A percentile compares a stretch with the other conserved stretches of the same genome.
These are phyloP conservation scores for Anoura caudifer DNA, from an alignment of 2,113 vertebrate species.

Conservation along the genomic window DNA sequence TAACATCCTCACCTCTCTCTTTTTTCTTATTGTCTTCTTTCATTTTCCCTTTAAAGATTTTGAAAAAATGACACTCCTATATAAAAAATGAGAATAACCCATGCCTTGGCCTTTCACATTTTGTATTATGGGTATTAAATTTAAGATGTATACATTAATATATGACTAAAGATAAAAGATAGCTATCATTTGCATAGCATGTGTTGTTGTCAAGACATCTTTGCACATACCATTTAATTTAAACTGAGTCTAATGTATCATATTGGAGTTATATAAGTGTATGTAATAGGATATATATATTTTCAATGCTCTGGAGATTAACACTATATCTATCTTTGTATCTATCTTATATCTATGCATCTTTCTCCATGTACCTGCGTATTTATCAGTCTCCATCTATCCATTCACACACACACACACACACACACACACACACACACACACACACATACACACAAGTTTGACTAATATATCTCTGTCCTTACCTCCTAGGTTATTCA, in stretches of 20 bases:
- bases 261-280: accelerated
- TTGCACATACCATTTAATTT: not conserved
- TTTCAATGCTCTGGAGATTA: not conserved
- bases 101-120: not conserved
- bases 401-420: not conserved
- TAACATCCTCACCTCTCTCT: not conserved
- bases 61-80: not conserved
- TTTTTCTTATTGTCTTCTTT: not conserved
- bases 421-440: accelerated
- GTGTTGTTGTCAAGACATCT: not conserved
- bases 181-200: not conserved
- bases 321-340: not conserved
- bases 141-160: not conserved
- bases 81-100: not conserved
- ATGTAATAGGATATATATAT: not conserved
- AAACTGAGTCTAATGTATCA: not conserved
- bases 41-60: not conserved
- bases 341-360: not conserved
- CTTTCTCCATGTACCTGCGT: not conserved
- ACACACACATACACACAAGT: accelerated
- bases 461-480: not conserved
- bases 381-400: not conserved
- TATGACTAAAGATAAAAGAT: not conserved
- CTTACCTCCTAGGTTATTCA: not conserved
- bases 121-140: not conserved